Base-by-base conservation (phyloP, 23 tunicate species). In the Oikopleura vanhoeffeni region DNA sequence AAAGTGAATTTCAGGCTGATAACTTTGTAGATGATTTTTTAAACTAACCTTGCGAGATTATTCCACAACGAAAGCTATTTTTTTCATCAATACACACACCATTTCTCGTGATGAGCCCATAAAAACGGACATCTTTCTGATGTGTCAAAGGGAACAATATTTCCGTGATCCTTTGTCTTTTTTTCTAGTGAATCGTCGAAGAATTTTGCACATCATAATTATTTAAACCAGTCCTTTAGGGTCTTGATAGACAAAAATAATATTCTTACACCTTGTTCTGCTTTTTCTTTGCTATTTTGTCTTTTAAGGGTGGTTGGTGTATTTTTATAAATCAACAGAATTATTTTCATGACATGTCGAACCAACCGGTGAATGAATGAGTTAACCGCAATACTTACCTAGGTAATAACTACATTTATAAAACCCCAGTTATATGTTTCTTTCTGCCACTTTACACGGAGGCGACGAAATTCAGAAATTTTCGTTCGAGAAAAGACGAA, bases 61-160 rank as follows among this genome's bases (percentile, higher is more conserved):
- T 88, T 0, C 99, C 99, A 38, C 96, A 92, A 67, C 90, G 76
- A 83, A 95, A 95, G 0, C 91, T 91, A 24, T 88, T 67, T 1
- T 60, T 42, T 40, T 95, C 96, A 84, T 95, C 99, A 41, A 95
- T 76, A 42, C 90, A 88, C 40, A 88, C 91, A n/a, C 28, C 90
- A 87, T 67, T 95, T 95, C 57, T 95, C 99, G 76, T 95, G 99
- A 76, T 95, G 99, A 32, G 99, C 96, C 96, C 96, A 95, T 57
- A 90, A 57, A 40, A 87, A 76, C 1, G 92, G 83, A 57, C 91
- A 33, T 18, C 3, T 2, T 18, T 32, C 79, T 33, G 79, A 71
- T 71, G 79, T 30, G 79, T 71, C 38, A 71, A 30, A 38, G 79
- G 27, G 35, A 71, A 71, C n/a, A 38, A 71, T 13, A 32, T 71